A percentile compares a stretch with the other conserved stretches of the same genome.
phyloP scores from a whole-genome alignment of 1,140 invertebrate species.

The Drosophila pandora region DNA sequence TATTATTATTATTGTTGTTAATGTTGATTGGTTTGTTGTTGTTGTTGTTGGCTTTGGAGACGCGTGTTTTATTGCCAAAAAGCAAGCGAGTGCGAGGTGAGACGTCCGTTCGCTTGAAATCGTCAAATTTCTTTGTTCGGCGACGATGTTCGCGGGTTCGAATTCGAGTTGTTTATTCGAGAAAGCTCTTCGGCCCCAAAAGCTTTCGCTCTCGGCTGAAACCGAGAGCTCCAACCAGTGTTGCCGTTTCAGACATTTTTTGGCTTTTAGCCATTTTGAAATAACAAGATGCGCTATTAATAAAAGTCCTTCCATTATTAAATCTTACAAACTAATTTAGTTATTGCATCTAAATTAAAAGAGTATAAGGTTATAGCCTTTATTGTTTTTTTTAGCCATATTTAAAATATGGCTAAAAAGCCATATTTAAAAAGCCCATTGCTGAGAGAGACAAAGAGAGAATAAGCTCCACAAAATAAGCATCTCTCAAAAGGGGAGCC shows the following conservation, averaged over 20 bases:
- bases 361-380: background rate
- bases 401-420: no score
- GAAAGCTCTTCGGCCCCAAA: no score
- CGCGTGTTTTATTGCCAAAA: conserved; percentile 39
- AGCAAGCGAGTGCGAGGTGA: conserved; percentile 16
- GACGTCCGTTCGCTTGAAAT: conserved; percentile 47
- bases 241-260: background rate
- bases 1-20: background rate
- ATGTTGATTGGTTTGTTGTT: conserved; percentile 1
- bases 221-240: conserved; percentile 30
- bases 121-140: background rate
- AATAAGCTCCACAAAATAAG: conserved; percentile 2
- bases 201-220: conserved; percentile 37
- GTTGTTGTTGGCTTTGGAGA: conserved; percentile 14
- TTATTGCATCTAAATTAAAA: no score
- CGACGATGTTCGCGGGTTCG: conserved; percentile 16
- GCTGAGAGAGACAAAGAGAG: conserved; percentile 19
- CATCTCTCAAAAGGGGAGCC: background rate
- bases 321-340: no score
- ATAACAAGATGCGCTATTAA: background rate
- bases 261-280: background rate
- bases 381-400: no score
- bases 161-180: no score
- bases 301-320: background rate
- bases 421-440: no score